phyloP scores from a whole-genome alignment of 2,113 vertebrate species.

The Aphyosemion australe region DNA sequence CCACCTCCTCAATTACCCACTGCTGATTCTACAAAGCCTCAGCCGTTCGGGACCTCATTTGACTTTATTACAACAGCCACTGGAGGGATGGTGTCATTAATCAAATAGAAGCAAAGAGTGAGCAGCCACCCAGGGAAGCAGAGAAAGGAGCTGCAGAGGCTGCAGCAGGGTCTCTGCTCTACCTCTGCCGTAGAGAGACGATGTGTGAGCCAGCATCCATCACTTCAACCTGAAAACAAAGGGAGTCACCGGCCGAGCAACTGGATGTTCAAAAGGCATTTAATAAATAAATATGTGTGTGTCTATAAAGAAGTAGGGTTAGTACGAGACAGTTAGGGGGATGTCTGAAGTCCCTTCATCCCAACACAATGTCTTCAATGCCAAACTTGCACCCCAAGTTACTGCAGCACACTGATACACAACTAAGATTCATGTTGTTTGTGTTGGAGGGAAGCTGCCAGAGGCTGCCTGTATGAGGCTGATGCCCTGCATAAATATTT shows the following conservation, averaged over 20 bases:
- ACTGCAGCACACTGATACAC: neutral
- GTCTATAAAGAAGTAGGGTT: neutral
- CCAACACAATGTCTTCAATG: neutral
- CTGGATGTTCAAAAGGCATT: neutral
- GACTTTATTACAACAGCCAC: slow-evolving; percentile 69
- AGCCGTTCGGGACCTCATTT: slow-evolving; percentile 63
- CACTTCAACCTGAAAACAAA: slow-evolving; percentile 23
- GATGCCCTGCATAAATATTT: neutral
- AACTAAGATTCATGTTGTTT: neutral
- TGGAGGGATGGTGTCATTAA: slow-evolving; percentile 57
- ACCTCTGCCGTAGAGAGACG: slow-evolving; percentile 20
- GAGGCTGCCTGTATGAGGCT: neutral
- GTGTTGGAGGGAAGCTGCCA: neutral
- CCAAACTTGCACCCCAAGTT: neutral
- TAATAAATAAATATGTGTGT: neutral
- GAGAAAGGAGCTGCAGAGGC: slow-evolving; percentile 43
- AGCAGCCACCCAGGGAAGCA: slow-evolving; percentile 43
- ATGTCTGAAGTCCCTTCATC: neutral
- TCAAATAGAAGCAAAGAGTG: slow-evolving; percentile 56
- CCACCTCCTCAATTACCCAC: slow-evolving; percentile 65
- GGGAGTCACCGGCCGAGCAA: neutral
- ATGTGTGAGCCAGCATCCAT: slow-evolving; percentile 23
- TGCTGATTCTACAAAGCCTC: slow-evolving; percentile 66
- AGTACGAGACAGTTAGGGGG: neutral
- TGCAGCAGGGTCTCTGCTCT: slow-evolving; percentile 19